Evolutionary conservation across 2,888 invertebrate species (phyloP).

Genomic region (Drepanosiphum platanoidis): DNA sequence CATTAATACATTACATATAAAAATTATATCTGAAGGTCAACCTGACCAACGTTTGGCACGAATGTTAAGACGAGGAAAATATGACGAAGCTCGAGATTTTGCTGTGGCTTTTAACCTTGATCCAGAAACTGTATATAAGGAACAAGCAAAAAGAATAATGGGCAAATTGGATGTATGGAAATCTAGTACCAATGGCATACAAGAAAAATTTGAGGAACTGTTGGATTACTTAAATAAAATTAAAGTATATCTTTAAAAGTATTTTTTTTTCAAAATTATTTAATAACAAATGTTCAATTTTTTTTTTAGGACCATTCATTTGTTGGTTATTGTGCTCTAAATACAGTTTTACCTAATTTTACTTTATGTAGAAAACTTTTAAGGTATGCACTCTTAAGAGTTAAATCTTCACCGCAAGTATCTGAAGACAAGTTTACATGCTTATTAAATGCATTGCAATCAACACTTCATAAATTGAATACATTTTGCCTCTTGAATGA

Average conservation of each 20-base stretch:
- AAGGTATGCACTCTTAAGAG: slow-evolving; percentile 66
- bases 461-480: slow-evolving; percentile 53
- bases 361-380: slow-evolving; percentile 66
- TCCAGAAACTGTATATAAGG: slow-evolving; percentile 67
- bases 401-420: slow-evolving; percentile 63
- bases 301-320: slow-evolving; percentile 67
- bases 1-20: slow-evolving; percentile 67
- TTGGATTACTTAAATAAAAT: slow-evolving; percentile 68
- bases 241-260: slow-evolving; percentile 63
- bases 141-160: slow-evolving; percentile 68
- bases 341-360: slow-evolving; percentile 67
- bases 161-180: slow-evolving; percentile 65
- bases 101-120: slow-evolving; percentile 68
- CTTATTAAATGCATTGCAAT: slow-evolving; percentile 44
- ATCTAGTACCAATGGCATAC: slow-evolving; percentile 65
- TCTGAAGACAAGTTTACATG: not conserved
- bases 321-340: slow-evolving; percentile 69
- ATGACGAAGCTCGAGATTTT: slow-evolving; percentile 69
- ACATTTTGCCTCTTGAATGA: slow-evolving; percentile 49
- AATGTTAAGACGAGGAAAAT: slow-evolving; percentile 68
- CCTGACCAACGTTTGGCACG: slow-evolving; percentile 68
- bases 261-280: slow-evolving; percentile 2
- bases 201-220: slow-evolving; percentile 67
- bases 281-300: slow-evolving; percentile 7
- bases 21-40: slow-evolving; percentile 68